A percentile compares a stretch with the other conserved stretches of the same genome.
phyloP scores from a whole-genome alignment of 2,888 invertebrate genomes.

The Epistrophe eligans region DNA sequence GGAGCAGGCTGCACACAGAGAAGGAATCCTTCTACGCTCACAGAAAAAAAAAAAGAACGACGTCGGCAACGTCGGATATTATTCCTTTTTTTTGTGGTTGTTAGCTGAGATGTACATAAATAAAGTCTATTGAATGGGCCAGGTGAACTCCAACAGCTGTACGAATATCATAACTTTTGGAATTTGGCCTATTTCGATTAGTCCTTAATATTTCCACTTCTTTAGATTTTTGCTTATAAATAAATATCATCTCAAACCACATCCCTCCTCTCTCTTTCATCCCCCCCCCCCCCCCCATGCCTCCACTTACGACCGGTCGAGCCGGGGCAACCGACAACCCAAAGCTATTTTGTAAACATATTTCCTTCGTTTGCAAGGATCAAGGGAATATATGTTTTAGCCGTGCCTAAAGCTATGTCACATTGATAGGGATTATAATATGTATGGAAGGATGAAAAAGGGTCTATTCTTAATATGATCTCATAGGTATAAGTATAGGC shows the following conservation, averaged over 20 bases:
- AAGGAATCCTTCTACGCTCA: constrained; percentile 19
- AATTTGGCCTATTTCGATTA: constrained; percentile 68
- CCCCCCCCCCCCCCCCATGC: too few relatives aligned
- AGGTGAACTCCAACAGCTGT: constrained; percentile 44
- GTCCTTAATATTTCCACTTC: constrained; percentile 59
- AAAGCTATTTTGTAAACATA: constrained; percentile 47
- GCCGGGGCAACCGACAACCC: constrained; percentile 3
- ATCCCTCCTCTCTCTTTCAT: too few relatives aligned
- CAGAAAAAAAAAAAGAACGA: neutral
- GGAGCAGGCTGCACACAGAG: neutral
- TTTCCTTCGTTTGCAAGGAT: constrained; percentile 24
- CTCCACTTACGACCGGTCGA: neutral
- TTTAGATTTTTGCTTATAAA: constrained; percentile 53
- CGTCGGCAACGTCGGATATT: constrained; percentile 29
- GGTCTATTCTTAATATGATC: neutral
- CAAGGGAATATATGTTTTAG: constrained; percentile 56
- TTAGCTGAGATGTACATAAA: neutral
- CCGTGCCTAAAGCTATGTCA: constrained; percentile 20
- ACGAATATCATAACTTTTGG: constrained; percentile 53
- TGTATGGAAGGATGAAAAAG: constrained; percentile 25
- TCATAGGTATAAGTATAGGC: neutral
- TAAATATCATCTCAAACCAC: constrained; percentile 26
- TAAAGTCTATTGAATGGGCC: neutral
- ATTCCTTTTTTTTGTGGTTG: constrained; percentile 32
- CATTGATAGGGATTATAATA: constrained; percentile 39